phyloP scores from a whole-genome alignment of 2,797 vertebrate species.

The Sphaeramia orbicularis region DNA sequence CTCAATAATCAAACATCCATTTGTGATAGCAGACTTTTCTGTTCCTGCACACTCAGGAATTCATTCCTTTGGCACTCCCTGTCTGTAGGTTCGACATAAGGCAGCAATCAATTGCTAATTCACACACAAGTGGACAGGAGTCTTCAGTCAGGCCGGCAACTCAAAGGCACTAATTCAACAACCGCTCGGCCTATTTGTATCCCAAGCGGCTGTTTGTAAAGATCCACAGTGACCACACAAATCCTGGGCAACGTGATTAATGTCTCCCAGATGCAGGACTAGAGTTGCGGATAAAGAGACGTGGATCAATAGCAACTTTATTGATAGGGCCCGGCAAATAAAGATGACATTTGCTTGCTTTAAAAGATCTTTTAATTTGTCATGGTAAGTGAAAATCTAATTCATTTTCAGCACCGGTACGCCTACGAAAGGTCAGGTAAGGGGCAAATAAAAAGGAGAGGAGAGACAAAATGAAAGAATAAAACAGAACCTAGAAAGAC shows the following conservation, averaged over 20 bases:
- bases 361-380: conserved; percentile 81
- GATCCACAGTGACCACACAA: conserved; percentile 80
- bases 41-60: conserved; percentile 62
- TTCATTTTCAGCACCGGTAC: conserved; percentile 56
- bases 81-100: conserved; percentile 70
- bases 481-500: not conserved
- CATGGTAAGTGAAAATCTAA: conserved; percentile 74
- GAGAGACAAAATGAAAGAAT: not conserved
- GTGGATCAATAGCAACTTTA: conserved; percentile 81
- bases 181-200: conserved; percentile 78
- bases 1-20: conserved; percentile 61
- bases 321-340: conserved; percentile 81
- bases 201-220: conserved; percentile 79
- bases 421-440: conserved; percentile 58
- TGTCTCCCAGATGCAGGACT: conserved; percentile 63
- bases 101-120: conserved; percentile 83
- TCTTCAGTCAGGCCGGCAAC: conserved; percentile 73
- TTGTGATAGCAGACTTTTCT: conserved; percentile 40
- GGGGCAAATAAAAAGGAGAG: conserved; percentile 15
- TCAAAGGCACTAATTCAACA: conserved; percentile 86
- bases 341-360: conserved; percentile 85
- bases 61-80: conserved; percentile 64
- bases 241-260: conserved; percentile 78
- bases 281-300: conserved; percentile 75
- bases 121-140: conserved; percentile 79